Percentiles rank a stretch among this genome's conserved stretches.
Conservation (phyloP, 2,797 vertebrate species). For the Fistularia tabacaria region DNA sequence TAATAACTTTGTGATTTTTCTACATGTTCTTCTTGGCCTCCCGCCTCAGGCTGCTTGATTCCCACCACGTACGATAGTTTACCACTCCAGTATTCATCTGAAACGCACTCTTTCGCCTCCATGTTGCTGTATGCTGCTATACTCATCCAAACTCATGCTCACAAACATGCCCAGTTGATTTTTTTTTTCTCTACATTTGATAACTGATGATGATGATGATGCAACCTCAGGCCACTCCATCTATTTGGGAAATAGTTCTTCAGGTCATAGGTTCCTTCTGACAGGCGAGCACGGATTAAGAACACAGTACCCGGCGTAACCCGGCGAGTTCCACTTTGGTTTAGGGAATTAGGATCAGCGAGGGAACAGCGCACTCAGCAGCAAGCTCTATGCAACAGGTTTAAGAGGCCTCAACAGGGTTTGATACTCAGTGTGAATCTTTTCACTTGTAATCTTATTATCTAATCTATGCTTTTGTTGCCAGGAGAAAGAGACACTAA, state of each 20-base stretch:
- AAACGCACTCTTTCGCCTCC: slow-evolving; percentile 20
- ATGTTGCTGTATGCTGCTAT: slow-evolving; percentile 59
- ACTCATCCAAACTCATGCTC: slow-evolving; percentile 2
- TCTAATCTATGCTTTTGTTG: neutral
- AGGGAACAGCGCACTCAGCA: slow-evolving; percentile 16
- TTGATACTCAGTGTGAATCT: slow-evolving; percentile 8
- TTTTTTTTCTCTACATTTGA: neutral
- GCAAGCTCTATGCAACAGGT: slow-evolving; percentile 51
- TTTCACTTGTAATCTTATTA: neutral
- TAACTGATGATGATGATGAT: too few relatives aligned
- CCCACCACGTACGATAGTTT: slow-evolving; percentile 30
- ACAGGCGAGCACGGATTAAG: slow-evolving; percentile 18
- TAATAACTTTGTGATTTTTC: slow-evolving; percentile 75
- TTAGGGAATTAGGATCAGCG: slow-evolving; percentile 1
- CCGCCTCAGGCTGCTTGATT: slow-evolving; percentile 39
- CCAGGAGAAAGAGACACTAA: neutral
- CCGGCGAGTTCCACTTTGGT: slow-evolving; percentile 1
- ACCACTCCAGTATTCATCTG: slow-evolving; percentile 20
- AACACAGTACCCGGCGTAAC: slow-evolving; percentile 1
- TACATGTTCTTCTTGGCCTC: slow-evolving; percentile 62
- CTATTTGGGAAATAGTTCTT: neutral
- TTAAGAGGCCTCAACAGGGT: slow-evolving; percentile 32
- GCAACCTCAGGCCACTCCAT: too few relatives aligned
- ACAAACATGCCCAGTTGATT: neutral
- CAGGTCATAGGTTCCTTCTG: slow-evolving; percentile 5